phyloP scores from a whole-genome alignment of 1,140 invertebrate species.

The Ditylenchus dipsaci region DNA sequence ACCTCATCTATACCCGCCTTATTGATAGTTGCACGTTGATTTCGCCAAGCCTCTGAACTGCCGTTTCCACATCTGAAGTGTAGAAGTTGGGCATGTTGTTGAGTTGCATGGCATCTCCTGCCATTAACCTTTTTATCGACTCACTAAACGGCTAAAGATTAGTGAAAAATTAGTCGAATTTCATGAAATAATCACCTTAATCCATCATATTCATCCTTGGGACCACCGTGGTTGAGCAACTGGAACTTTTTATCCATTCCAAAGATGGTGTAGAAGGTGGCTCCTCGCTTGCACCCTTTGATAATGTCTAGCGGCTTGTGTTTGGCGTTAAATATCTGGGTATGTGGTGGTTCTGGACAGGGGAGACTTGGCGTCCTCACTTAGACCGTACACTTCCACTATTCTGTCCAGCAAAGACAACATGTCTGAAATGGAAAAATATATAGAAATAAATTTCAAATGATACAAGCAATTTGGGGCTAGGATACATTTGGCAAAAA shows the following conservation, averaged over 20 bases:
- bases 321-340: conserved; percentile 15
- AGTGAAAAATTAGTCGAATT: not conserved
- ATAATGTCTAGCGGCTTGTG: conserved; percentile 49
- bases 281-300: conserved; percentile 42
- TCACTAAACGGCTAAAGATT: conserved; percentile 21
- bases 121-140: conserved; percentile 30
- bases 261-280: conserved; percentile 53
- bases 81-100: conserved; percentile 6
- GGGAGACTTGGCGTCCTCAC: conserved; percentile 4
- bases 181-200: not conserved
- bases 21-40: conserved; percentile 44
- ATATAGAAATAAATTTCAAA: not conserved
- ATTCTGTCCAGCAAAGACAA: conserved; percentile 33
- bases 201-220: conserved; percentile 28
- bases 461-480: too few relatives aligned
- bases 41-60: conserved; percentile 34
- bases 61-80: not conserved
- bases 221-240: conserved; percentile 30
- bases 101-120: conserved; percentile 9
- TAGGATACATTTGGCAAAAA: too few relatives aligned
- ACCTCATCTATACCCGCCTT: conserved; percentile 68
- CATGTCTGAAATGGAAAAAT: not conserved
- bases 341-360: not conserved
- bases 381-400: conserved; percentile 21
- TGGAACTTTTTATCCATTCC: conserved; percentile 54